phyloP scores from a whole-genome alignment of 2,888 invertebrate genomes.

The Rotaria magnacalcarata region DNA sequence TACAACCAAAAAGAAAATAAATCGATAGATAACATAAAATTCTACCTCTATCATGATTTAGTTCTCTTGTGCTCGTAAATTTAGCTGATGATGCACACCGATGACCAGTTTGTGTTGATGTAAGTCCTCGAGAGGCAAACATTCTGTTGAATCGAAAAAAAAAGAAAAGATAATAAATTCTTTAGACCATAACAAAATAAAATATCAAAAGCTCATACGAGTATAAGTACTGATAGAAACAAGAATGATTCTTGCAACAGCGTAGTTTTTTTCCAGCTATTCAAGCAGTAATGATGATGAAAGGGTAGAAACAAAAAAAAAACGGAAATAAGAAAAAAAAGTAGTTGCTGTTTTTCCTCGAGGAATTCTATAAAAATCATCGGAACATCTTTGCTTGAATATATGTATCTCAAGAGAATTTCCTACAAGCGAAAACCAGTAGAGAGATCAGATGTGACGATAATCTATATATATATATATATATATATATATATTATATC shows the following conservation, averaged over 20 bases:
- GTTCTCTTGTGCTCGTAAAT: neutral
- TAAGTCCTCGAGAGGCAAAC: slow-evolving; percentile 20
- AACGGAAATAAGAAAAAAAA: neutral
- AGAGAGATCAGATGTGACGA: neutral
- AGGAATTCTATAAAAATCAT: neutral
- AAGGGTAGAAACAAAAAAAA: neutral
- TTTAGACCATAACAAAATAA: neutral
- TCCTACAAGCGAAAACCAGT: neutral
- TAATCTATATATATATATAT: neutral
- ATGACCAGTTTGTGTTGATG: neutral
- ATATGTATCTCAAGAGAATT: neutral
- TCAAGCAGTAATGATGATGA: neutral
- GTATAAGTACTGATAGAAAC: neutral
- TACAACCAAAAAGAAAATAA: neutral
- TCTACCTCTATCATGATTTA: neutral
- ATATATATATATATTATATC: neutral
- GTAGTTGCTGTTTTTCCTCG: neutral
- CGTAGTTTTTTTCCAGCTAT: neutral
- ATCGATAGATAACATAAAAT: neutral
- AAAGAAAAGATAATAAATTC: neutral
- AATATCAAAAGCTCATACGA: neutral
- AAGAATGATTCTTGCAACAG: neutral
- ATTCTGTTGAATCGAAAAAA: neutral
- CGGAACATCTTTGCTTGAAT: neutral
- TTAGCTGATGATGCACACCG: slow-evolving; percentile 25